Percentiles rank a stretch among this genome's conserved stretches.
Evolutionary conservation across 2,113 vertebrate species (phyloP).

Genomic region (Microcebus tavaratra): DNA sequence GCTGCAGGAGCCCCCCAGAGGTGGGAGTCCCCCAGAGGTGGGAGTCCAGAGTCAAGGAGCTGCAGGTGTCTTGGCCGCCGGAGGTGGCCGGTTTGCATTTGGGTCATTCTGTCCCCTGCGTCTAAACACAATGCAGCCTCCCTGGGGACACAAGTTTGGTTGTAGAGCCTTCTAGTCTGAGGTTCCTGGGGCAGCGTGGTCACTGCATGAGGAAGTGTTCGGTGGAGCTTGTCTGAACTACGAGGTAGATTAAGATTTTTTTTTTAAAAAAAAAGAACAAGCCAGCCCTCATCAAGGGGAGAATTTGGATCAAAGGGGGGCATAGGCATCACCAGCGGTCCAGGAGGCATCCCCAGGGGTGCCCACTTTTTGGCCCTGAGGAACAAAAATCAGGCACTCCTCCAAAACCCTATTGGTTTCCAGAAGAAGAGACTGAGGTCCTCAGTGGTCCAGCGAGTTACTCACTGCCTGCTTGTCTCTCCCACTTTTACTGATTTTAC

Average conservation of each 20-base stretch:
- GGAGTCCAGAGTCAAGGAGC: background rate
- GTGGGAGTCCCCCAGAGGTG: too few relatives aligned
- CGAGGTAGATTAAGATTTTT: background rate
- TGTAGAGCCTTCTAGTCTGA: background rate
- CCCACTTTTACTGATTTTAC: background rate
- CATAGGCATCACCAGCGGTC: rapidly evolving
- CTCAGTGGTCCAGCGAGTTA: background rate
- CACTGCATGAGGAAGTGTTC: background rate
- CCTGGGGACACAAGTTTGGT: too few relatives aligned
- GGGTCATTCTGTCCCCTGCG: background rate
- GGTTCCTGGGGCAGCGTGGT: background rate
- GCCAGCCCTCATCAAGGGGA: too few relatives aligned
- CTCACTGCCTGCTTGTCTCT: rapidly evolving
- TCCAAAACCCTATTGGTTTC: background rate
- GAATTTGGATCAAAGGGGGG: background rate
- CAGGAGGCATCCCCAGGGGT: background rate
- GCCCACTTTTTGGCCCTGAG: rapidly evolving
- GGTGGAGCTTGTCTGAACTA: background rate
- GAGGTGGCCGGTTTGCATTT: background rate
- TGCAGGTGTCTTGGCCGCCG: background rate
- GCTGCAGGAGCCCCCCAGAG: background rate
- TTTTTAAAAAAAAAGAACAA: background rate
- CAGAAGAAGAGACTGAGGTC: background rate
- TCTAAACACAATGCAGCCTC: background rate
- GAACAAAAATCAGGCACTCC: background rate